Evolutionary conservation across 2,888 invertebrate genomes (phyloP), one percentile per base, ranked within the genome.

Genomic region (Salticus scenicus): DNA sequence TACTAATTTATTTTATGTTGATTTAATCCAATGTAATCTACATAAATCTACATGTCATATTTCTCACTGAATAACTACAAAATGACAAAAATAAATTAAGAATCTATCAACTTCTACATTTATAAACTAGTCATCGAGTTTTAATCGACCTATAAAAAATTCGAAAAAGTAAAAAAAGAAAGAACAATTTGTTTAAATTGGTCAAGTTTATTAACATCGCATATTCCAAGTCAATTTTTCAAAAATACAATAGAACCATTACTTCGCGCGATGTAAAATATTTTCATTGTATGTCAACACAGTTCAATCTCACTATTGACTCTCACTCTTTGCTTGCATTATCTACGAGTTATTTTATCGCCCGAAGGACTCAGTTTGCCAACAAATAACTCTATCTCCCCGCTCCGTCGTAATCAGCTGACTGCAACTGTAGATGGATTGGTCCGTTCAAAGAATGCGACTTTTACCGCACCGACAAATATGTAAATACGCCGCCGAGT

Each of bases 321-420:
- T 84, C 74, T 76, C 20, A 57, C 24, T 24, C 57, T 33, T 67
- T 33, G 42, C 41, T 37, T 67, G 77, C 57, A 84, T 84, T 84
- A 84, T 84, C 83, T 84, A 70, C 37, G 82, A 64, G 64, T 77
- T 84, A 76, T 84, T 84, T 84, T 84, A 84, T 84, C 83, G 57
- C 72, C 76, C 70, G 70, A 28, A 81, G 67, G 72, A 64, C 76
- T 70, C 71, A 33, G 37, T 47, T 69, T 57, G 77, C 77, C 67
- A 77, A 84, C 83, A 77, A 82, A 84, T 84, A 84, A 84, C 66
- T 51, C 64, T 74, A 74, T 74, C 74, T 64, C 76, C 51, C 51
- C 72, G 24, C 73, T 74, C 67, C 41, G 37, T 31, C 47, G 33
- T 72, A 83, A 83, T 83, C 82, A 83, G 82, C 82, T 83, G 82